Evolutionary conservation across 2,888 invertebrate species (phyloP), one percentile per base, ranked within the genome.

Genomic region (Caenorhabditis sp.): DNA sequence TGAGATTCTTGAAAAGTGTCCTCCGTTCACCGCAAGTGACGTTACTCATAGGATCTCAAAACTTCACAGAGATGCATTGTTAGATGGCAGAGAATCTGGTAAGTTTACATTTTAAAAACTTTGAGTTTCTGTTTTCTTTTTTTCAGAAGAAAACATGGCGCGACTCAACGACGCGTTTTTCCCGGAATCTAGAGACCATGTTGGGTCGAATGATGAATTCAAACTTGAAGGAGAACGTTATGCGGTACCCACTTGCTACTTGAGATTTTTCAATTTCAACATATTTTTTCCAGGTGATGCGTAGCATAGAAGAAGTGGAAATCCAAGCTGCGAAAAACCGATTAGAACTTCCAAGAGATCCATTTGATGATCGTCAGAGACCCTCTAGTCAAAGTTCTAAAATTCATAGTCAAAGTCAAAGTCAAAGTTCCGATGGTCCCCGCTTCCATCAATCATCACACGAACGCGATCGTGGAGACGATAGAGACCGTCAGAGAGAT

Each of bases 301-400:
- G 82, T 50, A 80, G 83, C 13, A 67, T 87, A n/a, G 87, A 87
- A 61, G 80, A 80, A 32, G 69, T 80, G 8, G 84, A 86, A 60
- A 81, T 83, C 40, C 72, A 80, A 67, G 79, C 79, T 1, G 65
- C 83, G 26, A 76, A 79, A 37, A 68, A 62, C 22, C 64, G 72
- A 28, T 60, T 58, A 37, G 83, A 76, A 58, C 58, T 76, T 3
- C 86, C 86, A 1, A 28, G 80, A 35, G 84, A 84, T 55, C 86
- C 86, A 0, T 86, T 86, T 55, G 80, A 68, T 15, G 83, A 79
- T 37, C 74, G 72, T 37, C 83, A 9, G 9, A 32, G 5, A 6
- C 5, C 32, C 4, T 4, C 9, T 32, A 32, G 32, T 32, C 32
- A 32, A 9, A 32, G 32, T 32, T 6, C 32, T 9, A 9, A 32